Base-by-base conservation (phyloP, 2,113 vertebrate genomes). In the Tachysurus vachellii region DNA sequence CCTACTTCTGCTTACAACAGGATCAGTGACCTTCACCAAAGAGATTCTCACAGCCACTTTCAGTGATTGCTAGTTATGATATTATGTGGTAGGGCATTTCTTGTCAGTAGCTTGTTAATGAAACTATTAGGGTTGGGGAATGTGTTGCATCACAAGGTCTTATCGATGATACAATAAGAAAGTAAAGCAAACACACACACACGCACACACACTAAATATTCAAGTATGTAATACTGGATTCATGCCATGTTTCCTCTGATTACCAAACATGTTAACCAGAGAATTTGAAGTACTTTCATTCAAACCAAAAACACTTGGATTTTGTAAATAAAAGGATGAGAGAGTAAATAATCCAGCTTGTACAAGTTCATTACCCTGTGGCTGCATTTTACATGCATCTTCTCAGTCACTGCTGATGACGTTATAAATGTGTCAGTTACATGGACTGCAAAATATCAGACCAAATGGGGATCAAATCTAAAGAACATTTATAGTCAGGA, bases 61-160 rank as follows among this genome's bases (percentile, higher is more conserved):
- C 3, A 36, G 3, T 28, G 42, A 75, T 54, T 16, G 23, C 50
- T 79, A 26, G 7, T 31, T 57, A 17, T 80, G 53, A 31, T 80
- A 57, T 57, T 57, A 80, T 57, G 11, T 80, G 54, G n/a, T n/a
- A 36, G 77, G 14, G 9, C 8, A 59, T 81, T 44, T 26, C 13
- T 28, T 2, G 42, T 57, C 79, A 61, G 42, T 81, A 81, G 56
- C 79, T 61, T 42, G 56, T 61, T 19, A 61, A 61, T 61, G 31
- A 81, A 80, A 80, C 16, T 80, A 36, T 31, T 80, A 11, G n/a
- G 76, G n/a, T 31, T 80, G n/a, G 31, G 76, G n/a, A 57, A 36
- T 80, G 28, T 11, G 2, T 36, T 80, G 17, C 73, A 50, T 76
- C 1, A 6, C 76, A 79, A 56, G 11, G 73, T 76, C 44, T 76